Conservation (phyloP, 2,113 vertebrate species). For the Nettapus auritus region DNA sequence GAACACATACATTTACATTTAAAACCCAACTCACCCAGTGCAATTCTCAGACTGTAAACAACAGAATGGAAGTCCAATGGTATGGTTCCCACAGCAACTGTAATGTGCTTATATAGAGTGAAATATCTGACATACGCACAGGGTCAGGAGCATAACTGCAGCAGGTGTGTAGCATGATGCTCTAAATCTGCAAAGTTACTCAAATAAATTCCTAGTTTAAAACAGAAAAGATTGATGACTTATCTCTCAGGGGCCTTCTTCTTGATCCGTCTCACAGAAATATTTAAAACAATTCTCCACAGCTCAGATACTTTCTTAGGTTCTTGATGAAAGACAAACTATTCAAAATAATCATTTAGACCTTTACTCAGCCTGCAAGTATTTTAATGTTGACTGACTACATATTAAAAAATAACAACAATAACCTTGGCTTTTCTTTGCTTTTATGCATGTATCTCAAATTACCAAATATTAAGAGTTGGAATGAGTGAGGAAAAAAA, state of each 20-base stretch:
- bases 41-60: background rate
- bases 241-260: background rate
- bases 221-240: background rate
- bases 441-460: background rate
- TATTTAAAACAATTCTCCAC: background rate
- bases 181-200: background rate
- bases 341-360: background rate
- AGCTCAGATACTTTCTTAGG: background rate
- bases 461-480: background rate
- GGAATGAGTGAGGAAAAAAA: background rate
- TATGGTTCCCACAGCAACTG: background rate
- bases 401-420: background rate
- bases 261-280: background rate
- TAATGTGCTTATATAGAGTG: background rate
- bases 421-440: background rate
- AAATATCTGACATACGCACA: background rate
- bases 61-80: background rate
- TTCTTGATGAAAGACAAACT: background rate
- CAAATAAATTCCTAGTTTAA: conserved; percentile 7
- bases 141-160: background rate
- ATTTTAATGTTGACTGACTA: background rate
- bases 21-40: background rate
- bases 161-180: background rate
- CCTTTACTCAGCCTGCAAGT: background rate
- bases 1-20: background rate